phyloP scores from a whole-genome alignment of 2,888 invertebrate species.

The Hedychridium roseum region DNA sequence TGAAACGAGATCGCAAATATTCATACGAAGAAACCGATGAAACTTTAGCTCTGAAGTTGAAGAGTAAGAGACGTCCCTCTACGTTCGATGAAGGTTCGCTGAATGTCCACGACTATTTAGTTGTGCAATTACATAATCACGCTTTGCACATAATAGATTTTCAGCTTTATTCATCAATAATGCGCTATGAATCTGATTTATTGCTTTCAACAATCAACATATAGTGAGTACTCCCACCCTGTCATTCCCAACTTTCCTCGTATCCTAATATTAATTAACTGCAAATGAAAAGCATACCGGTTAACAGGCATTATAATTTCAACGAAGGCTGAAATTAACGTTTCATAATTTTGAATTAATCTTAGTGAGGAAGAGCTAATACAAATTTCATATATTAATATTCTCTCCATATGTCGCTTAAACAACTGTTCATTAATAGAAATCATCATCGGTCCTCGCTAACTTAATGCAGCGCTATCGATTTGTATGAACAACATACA shows the following conservation, averaged over 20 bases:
- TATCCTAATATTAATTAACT: constrained; percentile 28
- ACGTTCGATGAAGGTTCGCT: constrained; percentile 73
- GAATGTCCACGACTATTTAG: neutral
- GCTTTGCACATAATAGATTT: constrained; percentile 35
- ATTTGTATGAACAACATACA: constrained; percentile 10
- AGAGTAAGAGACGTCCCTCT: constrained; percentile 72
- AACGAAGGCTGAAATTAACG: too few species aligned
- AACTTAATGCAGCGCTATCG: constrained; percentile 2
- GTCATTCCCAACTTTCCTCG: constrained; percentile 10
- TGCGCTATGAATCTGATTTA: constrained; percentile 23
- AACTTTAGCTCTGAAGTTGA: constrained; percentile 75
- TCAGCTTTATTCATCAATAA: too few species aligned
- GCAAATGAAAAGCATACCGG: constrained; percentile 61
- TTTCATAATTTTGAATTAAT: too few species aligned
- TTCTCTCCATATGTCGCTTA: too few species aligned
- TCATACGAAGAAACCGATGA: constrained; percentile 68
- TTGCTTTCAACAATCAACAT: constrained; percentile 12
- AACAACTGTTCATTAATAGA: too few species aligned
- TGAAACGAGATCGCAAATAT: constrained; percentile 63
- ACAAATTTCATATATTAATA: too few species aligned
- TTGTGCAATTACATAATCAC: constrained; percentile 30
- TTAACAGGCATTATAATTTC: constrained; percentile 6
- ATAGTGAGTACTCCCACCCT: constrained; percentile 41
- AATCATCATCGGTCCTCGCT: too few species aligned
- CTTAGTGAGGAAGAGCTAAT: too few species aligned